Base-by-base conservation (phyloP, 2,113 vertebrate genomes). In the Lepidothrix coronata region DNA sequence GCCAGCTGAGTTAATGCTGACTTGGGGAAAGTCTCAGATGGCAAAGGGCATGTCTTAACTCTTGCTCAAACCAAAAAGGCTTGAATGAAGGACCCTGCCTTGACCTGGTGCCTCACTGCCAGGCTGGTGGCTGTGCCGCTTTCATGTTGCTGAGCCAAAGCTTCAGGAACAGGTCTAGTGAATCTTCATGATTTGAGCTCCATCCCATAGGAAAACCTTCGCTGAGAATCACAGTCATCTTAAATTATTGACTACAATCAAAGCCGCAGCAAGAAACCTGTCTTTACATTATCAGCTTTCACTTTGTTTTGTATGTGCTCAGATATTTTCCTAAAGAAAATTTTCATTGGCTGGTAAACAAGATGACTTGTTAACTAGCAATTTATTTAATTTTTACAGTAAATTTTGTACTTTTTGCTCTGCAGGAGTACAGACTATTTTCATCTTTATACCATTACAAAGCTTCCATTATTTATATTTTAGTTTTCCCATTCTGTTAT, bases 1-100 rank as follows among this genome's bases (percentile, higher is more conserved):
- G 65, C 85, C 85, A 87, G 70, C 57, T 77, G 85, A 79, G 51
- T 85, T 90, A 62, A 43, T 74, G 93, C 79, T 95, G 83, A 87
- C 62, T 57, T 41, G 27, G 39, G 28, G 23, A 75, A 84, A 87
- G 35, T 19, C 72, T 81, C 31, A 31, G 65, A 23, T 43, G 37
- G 48, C 30, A 37, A 54, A 88, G n/a, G 51, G 48, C 51, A 48
- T 39, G 48, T 25, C 23, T 91, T 71, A 28, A 37, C 30, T 88
- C 52, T 63, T 79, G 51, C 68, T 70, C 39, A 49, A 15, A 71
- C 30, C 18, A 28, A 89, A 88, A 55, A 2, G 5, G 4, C 54
- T 75, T 5, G 14, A 63, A 37, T 5, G 71, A 79, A 74, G 55
- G 39, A 43, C 67, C 20, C 10, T 86, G 57, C 41, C 67, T 61